Evolutionary conservation across 92 coral and sea anemone species (phyloP).

Genomic region (Metridium senile): DNA sequence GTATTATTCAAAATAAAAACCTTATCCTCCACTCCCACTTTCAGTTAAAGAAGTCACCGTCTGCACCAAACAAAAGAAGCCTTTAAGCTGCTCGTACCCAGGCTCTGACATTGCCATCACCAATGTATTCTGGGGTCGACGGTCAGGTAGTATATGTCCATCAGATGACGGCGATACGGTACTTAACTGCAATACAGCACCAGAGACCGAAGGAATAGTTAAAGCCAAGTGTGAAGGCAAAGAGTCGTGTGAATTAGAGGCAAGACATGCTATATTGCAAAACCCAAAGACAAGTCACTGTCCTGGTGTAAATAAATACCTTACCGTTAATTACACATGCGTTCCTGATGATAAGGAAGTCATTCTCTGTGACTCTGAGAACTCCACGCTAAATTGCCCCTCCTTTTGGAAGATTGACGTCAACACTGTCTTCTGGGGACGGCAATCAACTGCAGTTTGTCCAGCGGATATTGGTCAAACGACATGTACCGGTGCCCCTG

Average conservation of each 20-base stretch:
- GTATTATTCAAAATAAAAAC: background rate
- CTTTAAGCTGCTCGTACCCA: conserved; percentile 94
- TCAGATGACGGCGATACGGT: conserved; percentile 96
- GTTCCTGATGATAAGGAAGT: conserved; percentile 98
- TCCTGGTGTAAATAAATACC: conserved; percentile 96
- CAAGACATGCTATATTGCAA: conserved; percentile 88
- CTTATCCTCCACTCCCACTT: conserved; percentile 4
- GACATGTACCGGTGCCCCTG: conserved; percentile 99
- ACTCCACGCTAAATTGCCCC: conserved; percentile 89
- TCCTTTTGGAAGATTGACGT: conserved; percentile 97
- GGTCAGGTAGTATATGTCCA: conserved; percentile 79
- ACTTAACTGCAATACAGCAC: conserved; percentile 88
- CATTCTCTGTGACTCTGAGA: conserved; percentile 90
- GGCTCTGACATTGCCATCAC: conserved; percentile 96
- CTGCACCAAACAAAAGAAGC: conserved; percentile 91
- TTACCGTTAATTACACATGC: conserved; percentile 90
- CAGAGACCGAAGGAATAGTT: conserved; percentile 95
- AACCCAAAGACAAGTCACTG: conserved; percentile 74
- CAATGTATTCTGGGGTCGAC: conserved; percentile 96
- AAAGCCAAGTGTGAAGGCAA: conserved; percentile 96
- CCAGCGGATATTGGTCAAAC: conserved; percentile 95
- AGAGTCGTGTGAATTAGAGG: conserved; percentile 93
- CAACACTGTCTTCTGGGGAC: conserved; percentile 98
- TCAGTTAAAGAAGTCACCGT: conserved; percentile 83
- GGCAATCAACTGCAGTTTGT: conserved; percentile 89